Conservation (phyloP, 2,888 invertebrate species). For the Drosophila eohydei region DNA sequence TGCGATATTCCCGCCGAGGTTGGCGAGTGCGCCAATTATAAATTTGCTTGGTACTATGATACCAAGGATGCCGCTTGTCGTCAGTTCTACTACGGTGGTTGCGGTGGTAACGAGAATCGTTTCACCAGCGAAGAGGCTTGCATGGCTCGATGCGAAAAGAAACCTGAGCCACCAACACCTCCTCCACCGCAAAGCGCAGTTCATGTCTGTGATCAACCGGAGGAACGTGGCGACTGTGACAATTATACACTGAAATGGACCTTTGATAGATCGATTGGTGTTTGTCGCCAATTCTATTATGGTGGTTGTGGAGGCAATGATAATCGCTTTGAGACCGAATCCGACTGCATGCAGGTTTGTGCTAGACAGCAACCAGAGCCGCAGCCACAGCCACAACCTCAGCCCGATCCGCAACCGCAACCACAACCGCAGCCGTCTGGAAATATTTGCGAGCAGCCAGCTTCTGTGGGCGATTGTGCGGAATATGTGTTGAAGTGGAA, state of each 20-base stretch:
- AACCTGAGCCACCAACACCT: slow-evolving; percentile 83
- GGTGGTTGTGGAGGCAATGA: slow-evolving; percentile 97
- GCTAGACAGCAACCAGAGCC: slow-evolving; percentile 82
- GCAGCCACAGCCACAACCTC: slow-evolving; percentile 3
- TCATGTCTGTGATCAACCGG: slow-evolving; percentile 88
- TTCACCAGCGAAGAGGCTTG: slow-evolving; percentile 90
- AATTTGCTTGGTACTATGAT: slow-evolving; percentile 93
- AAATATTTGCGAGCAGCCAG: slow-evolving; percentile 87
- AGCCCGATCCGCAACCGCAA: slow-evolving; percentile 7
- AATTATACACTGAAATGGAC: slow-evolving; percentile 91
- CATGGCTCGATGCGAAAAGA: slow-evolving; percentile 87
- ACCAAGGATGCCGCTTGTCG: slow-evolving; percentile 90
- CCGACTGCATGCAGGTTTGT: slow-evolving; percentile 89
- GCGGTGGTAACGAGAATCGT: slow-evolving; percentile 96
- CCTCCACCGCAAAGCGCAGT: slow-evolving; percentile 41
- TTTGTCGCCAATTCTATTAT: slow-evolving; percentile 93
- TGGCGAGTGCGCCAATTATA: slow-evolving; percentile 92
- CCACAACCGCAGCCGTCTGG: slow-evolving; percentile 38
- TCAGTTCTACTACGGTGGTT: slow-evolving; percentile 95
- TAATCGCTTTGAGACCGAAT: slow-evolving; percentile 91
- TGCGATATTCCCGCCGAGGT: slow-evolving; percentile 91
- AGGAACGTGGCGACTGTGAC: slow-evolving; percentile 90
- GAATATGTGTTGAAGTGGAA: slow-evolving; percentile 91
- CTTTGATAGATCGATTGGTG: slow-evolving; percentile 90
- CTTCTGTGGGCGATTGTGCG: slow-evolving; percentile 90